These are phyloP conservation scores for Gymnogyps californianus DNA, from an alignment of 2,113 vertebrate species.

Conservation along the genomic window DNA sequence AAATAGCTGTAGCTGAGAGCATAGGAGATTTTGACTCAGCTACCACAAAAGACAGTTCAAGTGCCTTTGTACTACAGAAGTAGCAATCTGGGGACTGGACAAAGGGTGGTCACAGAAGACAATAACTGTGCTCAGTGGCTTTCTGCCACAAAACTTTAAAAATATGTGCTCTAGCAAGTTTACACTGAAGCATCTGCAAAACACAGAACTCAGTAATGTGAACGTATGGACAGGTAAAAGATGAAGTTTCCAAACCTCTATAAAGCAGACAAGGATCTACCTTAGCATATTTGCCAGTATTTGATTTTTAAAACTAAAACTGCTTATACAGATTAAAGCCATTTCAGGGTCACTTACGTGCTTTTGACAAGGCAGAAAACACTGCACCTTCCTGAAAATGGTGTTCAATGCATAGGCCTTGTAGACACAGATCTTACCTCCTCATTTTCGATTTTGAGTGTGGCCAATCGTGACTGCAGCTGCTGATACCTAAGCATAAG, in stretches of 20 bases:
- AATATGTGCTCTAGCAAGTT: neutral
- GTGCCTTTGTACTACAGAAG: neutral
- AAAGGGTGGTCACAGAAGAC: neutral
- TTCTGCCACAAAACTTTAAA: neutral
- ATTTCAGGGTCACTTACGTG: neutral
- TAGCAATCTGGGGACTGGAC: neutral
- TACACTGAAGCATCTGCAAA: neutral
- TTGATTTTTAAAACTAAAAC: neutral
- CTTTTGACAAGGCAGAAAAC: neutral
- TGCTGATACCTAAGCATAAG: slow-evolving; percentile 94
- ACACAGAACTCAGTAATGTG: neutral
- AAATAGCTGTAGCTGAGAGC: slow-evolving; percentile 12
- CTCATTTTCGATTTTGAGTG: slow-evolving; percentile 96
- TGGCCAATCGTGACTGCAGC: slow-evolving; percentile 92
- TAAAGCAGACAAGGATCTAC: neutral
- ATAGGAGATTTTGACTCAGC: slow-evolving; percentile 12
- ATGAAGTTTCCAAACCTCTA: neutral
- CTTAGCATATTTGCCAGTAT: neutral
- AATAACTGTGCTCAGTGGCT: neutral
- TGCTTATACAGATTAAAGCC: neutral
- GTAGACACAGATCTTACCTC: slow-evolving; percentile 80
- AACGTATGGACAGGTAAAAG: neutral
- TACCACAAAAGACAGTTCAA: neutral
- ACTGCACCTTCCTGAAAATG: neutral
- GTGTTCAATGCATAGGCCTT: neutral